phyloP scores from a whole-genome alignment of 2,888 invertebrate species.

The Cheilosia urbana region DNA sequence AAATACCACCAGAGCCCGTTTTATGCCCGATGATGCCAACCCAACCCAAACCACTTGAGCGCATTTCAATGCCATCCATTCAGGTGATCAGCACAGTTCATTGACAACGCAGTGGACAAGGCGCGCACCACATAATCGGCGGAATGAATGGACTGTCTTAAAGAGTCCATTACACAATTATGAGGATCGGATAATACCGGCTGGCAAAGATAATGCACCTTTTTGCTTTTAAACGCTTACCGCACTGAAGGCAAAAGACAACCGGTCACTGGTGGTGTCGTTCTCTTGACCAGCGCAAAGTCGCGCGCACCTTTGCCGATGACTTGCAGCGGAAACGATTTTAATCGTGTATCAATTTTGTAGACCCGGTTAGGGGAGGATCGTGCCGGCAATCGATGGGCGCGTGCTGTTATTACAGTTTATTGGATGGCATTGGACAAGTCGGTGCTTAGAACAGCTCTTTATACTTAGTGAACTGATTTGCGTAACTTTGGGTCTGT shows the following conservation, averaged over 20 bases:
- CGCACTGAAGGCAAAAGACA: constrained; percentile 11
- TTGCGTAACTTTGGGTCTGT: too few relatives aligned
- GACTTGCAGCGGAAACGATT: constrained; percentile 40
- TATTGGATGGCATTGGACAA: too few relatives aligned
- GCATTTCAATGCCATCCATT: constrained; percentile 22
- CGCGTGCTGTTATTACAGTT: constrained; percentile 24
- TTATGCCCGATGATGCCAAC: too few relatives aligned
- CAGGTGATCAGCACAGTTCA: constrained; percentile 30
- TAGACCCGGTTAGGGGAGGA: constrained; percentile 11
- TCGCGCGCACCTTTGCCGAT: background rate
- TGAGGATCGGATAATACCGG: constrained; percentile 49
- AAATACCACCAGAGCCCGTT: too few relatives aligned
- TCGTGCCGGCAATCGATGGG: constrained; percentile 11
- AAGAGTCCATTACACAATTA: constrained; percentile 58
- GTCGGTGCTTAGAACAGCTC: too few relatives aligned
- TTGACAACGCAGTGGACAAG: constrained; percentile 37
- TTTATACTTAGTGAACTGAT: too few relatives aligned
- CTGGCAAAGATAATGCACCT: constrained; percentile 40
- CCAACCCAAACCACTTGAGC: background rate
- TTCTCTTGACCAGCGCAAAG: constrained; percentile 8
- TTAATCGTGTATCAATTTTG: constrained; percentile 32
- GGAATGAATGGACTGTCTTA: constrained; percentile 48
- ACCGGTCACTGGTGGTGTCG: constrained; percentile 3
- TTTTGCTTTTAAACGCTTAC: constrained; percentile 14
- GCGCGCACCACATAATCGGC: constrained; percentile 28